Evolutionary conservation across 2,797 vertebrate genomes (phyloP).

Genomic region (Pagetopsis macropterus): DNA sequence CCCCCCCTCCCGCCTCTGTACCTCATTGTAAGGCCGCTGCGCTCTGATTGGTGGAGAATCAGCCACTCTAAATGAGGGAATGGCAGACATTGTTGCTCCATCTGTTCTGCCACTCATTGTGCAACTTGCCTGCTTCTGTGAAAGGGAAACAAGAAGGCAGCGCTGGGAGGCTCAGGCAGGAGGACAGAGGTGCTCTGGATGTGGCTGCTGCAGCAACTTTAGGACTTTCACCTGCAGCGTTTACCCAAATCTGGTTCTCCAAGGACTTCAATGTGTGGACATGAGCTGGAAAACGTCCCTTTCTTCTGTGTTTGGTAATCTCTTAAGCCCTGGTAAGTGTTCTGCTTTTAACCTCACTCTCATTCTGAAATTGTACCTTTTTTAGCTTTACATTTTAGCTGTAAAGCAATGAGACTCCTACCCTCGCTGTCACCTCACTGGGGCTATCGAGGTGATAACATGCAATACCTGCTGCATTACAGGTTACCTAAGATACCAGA

Average conservation of each 20-base stretch:
- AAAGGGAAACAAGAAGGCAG: not conserved
- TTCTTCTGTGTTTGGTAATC: conserved; percentile 10
- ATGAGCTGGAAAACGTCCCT: conserved; percentile 38
- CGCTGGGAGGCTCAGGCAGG: conserved; percentile 20
- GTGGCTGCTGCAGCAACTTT: conserved; percentile 27
- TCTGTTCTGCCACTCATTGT: conserved; percentile 84
- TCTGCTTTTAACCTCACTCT: not conserved
- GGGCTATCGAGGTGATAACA: not conserved
- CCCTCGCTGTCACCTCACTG: not conserved
- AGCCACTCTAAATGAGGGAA: conserved; percentile 69
- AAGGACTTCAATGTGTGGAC: conserved; percentile 44
- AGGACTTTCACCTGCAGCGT: conserved; percentile 3
- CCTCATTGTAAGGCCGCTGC: conserved; percentile 65
- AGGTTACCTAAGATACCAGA: not conserved
- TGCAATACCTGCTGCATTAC: conserved; percentile 14
- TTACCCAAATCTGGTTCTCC: conserved; percentile 2
- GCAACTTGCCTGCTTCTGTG: conserved; percentile 65
- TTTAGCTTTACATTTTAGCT: not conserved
- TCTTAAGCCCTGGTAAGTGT: conserved; percentile 56
- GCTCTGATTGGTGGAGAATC: conserved; percentile 71
- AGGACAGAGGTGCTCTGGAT: conserved; percentile 35
- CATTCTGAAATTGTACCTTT: not conserved
- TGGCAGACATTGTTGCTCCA: conserved; percentile 83
- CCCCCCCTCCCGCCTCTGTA: conserved; percentile 15
- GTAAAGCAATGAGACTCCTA: not conserved